Conservation (phyloP, 1,140 invertebrate species). For the Bradynema listronoti region DNA sequence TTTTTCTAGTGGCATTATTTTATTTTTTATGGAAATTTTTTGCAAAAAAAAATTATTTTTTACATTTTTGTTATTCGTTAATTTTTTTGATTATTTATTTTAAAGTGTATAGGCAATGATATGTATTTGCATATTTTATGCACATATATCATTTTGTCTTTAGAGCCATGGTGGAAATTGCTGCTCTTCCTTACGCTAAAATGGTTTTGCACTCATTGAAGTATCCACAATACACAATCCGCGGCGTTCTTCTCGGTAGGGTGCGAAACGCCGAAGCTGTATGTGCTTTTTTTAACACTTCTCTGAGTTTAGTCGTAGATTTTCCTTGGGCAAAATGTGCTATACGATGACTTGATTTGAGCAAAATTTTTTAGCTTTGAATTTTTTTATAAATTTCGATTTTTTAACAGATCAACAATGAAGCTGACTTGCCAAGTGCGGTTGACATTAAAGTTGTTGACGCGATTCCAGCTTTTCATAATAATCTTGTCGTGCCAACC, state of each 20-base stretch:
- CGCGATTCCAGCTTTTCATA: slow-evolving; percentile 32
- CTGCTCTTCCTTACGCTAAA: slow-evolving; percentile 26
- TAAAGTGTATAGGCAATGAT: not conserved
- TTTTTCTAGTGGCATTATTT: no score
- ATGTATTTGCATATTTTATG: not conserved
- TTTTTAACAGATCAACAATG: not conserved
- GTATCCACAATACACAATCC: slow-evolving; percentile 34
- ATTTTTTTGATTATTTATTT: not conserved
- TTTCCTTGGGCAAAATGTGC: not conserved
- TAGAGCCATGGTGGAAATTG: slow-evolving; percentile 22
- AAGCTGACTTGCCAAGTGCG: not conserved
- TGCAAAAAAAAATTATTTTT: no score
- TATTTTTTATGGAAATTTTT: no score
- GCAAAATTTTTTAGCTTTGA: slow-evolving; percentile 3
- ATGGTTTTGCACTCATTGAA: slow-evolving; percentile 36
- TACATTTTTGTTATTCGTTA: not conserved
- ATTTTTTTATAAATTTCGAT: not conserved
- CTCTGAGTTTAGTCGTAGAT: not conserved
- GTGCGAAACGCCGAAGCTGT: not conserved
- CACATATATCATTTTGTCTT: not conserved
- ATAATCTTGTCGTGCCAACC: slow-evolving; percentile 15
- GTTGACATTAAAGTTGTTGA: slow-evolving; percentile 22
- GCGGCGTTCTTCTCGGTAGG: slow-evolving; percentile 29
- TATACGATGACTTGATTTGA: no score
- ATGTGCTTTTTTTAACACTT: not conserved